phyloP scores from a whole-genome alignment of 92 coral and sea anemone genomes.

The Meandrina meandrites region DNA sequence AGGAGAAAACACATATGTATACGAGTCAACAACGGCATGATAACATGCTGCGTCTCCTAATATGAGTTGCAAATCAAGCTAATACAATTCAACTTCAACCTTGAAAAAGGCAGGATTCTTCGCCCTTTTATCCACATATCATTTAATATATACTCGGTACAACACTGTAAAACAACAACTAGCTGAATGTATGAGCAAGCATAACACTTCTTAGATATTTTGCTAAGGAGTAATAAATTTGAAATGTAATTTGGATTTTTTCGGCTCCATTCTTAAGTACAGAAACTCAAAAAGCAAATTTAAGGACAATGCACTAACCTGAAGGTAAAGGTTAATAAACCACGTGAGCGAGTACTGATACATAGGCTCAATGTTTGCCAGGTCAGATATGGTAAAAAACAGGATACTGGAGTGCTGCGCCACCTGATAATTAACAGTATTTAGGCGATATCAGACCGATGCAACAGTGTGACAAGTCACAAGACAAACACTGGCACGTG shows the following conservation, averaged over 20 bases:
- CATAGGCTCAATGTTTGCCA: constrained; percentile 99
- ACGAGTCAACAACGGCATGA: neutral
- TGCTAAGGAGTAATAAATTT: neutral
- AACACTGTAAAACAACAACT: neutral
- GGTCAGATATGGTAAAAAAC: constrained; percentile 90
- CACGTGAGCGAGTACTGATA: constrained; percentile 95
- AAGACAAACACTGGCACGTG: neutral
- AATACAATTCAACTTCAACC: neutral
- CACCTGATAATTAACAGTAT: constrained; percentile 51
- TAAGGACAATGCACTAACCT: constrained; percentile 51
- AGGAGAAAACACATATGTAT: neutral
- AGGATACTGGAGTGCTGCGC: constrained; percentile 95
- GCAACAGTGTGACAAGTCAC: neutral
- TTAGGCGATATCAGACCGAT: neutral
- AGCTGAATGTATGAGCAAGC: neutral
- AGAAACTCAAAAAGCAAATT: neutral
- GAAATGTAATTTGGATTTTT: neutral
- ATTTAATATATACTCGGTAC: neutral
- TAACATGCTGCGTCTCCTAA: neutral
- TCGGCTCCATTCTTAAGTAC: neutral
- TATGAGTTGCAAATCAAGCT: neutral
- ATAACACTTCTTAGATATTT: neutral
- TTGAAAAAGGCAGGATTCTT: neutral
- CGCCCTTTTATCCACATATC: no score
- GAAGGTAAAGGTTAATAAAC: constrained; percentile 91